phyloP scores from a whole-genome alignment of 2,888 invertebrate genomes.

The Gastrophysa polygoni region DNA sequence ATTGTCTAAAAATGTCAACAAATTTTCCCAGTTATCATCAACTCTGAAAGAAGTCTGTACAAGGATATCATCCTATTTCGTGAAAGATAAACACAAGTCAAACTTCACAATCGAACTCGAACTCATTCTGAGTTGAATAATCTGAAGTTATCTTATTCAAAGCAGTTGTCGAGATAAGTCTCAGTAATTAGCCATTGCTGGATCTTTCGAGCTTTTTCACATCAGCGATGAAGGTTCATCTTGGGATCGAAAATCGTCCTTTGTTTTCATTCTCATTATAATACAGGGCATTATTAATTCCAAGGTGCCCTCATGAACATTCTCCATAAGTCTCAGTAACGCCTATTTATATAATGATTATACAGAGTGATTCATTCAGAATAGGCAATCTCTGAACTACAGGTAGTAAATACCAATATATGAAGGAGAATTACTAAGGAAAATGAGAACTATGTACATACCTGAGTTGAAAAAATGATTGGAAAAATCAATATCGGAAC shows the following conservation, averaged over 20 bases:
- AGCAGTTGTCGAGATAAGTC: background rate
- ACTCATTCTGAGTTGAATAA: background rate
- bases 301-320: too few relatives aligned
- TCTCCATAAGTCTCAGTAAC: too few relatives aligned
- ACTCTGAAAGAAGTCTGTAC: background rate
- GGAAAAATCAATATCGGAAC: too few relatives aligned
- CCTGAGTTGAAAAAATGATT: too few relatives aligned
- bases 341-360: too few relatives aligned
- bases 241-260: background rate
- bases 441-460: too few relatives aligned
- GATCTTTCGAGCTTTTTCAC: background rate
- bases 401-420: too few relatives aligned
- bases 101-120: background rate
- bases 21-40: background rate
- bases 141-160: background rate
- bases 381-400: too few relatives aligned
- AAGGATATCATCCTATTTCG: background rate
- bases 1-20: too few relatives aligned
- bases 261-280: background rate
- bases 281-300: too few relatives aligned
- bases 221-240: background rate
- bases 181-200: background rate
- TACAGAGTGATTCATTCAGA: too few relatives aligned
- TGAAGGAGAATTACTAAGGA: too few relatives aligned
- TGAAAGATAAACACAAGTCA: background rate